Conservation (phyloP, 92 coral and sea anemone genomes). For the Epizoanthus stellaris region DNA sequence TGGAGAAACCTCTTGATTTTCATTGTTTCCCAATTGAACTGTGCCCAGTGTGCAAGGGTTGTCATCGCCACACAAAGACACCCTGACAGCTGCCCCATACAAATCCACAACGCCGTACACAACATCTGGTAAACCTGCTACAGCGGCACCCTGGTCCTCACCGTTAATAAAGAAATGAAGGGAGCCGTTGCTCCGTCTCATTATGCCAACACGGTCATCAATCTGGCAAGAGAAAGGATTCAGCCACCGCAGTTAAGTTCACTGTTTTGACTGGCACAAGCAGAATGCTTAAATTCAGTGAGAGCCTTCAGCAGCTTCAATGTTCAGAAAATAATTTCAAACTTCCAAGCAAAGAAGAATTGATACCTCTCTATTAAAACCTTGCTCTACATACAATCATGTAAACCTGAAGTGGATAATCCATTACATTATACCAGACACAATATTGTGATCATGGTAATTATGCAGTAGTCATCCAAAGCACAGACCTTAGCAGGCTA, state of each 20-base stretch:
- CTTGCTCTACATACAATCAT: too few species aligned
- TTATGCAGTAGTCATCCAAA: too few species aligned
- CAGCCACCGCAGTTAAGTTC: not conserved
- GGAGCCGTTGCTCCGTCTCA: slow-evolving; percentile 69
- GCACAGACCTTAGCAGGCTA: too few species aligned
- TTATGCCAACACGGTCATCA: slow-evolving; percentile 86
- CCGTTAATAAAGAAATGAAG: slow-evolving; percentile 90
- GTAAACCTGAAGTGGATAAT: too few species aligned
- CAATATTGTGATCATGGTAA: too few species aligned
- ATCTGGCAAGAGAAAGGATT: slow-evolving; percentile 37
- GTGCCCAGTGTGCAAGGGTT: not conserved
- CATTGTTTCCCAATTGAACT: slow-evolving; percentile 1
- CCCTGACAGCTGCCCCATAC: slow-evolving; percentile 90
- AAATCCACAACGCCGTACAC: slow-evolving; percentile 92
- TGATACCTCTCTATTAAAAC: too few species aligned
- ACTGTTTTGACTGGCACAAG: too few species aligned
- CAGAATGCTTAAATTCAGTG: too few species aligned
- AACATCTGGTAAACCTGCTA: slow-evolving; percentile 63
- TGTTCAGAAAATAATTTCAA: too few species aligned
- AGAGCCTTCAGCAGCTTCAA: too few species aligned
- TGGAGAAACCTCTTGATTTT: slow-evolving; percentile 6
- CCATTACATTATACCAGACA: too few species aligned
- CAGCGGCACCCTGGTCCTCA: slow-evolving; percentile 88
- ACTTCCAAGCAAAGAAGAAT: too few species aligned
- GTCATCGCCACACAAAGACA: slow-evolving; percentile 66